These are phyloP conservation scores for Carlito syrichta DNA, from an alignment of 2,113 vertebrate species.

Conservation along the genomic window DNA sequence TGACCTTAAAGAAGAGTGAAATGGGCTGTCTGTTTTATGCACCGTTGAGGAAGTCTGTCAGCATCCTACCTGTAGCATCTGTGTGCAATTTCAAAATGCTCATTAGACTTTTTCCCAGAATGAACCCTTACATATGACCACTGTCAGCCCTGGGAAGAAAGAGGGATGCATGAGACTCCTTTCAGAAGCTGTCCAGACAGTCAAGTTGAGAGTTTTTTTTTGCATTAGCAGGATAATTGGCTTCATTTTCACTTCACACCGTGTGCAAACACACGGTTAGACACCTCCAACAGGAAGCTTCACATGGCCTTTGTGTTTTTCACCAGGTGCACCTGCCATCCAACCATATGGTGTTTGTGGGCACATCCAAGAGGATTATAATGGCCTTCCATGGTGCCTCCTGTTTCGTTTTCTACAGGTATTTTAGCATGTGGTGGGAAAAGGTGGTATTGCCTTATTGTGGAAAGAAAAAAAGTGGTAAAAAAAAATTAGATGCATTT, in stretches of 20 bases:
- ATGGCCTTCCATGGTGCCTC: accelerated
- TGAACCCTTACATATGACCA: no score
- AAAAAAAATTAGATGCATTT: no score
- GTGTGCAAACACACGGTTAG: no score
- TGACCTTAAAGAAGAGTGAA: background rate
- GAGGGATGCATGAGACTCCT: no score
- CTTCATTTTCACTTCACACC: no score
- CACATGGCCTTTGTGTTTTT: accelerated
- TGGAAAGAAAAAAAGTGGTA: background rate
- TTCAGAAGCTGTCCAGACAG: no score
- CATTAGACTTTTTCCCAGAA: background rate
- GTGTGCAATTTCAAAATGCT: background rate
- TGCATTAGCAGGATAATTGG: background rate
- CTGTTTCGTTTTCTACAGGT: background rate
- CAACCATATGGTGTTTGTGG: accelerated
- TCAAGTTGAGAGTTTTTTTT: background rate
- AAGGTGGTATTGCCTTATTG: no score
- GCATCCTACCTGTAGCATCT: background rate
- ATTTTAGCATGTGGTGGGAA: background rate
- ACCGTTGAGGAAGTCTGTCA: background rate
- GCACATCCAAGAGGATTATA: no score
- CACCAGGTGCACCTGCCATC: accelerated
- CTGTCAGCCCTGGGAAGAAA: no score
- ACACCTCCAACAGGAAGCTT: accelerated
- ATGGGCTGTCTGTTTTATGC: accelerated